These are phyloP conservation scores for Oreochromis grahami DNA, from an alignment of 2,797 vertebrate species.

Conservation along the genomic window DNA sequence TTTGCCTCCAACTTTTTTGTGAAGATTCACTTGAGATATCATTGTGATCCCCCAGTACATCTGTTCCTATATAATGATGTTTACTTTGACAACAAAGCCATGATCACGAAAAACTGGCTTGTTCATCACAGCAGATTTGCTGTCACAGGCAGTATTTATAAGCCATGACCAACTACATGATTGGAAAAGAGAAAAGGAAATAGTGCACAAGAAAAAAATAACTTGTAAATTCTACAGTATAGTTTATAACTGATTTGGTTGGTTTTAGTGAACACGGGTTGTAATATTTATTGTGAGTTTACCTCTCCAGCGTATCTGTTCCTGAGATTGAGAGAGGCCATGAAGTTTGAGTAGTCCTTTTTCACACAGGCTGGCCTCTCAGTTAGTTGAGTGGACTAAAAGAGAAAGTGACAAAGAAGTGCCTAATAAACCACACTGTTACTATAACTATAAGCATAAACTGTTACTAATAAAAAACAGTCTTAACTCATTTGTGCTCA, in stretches of 20 bases:
- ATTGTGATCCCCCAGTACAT: background rate
- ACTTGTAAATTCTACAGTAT: background rate
- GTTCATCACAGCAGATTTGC: background rate
- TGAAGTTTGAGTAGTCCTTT: constrained; percentile 98
- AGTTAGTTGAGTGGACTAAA: constrained; percentile 87
- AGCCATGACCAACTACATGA: background rate
- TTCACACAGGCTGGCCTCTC: constrained; percentile 95
- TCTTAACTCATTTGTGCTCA: background rate
- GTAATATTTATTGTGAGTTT: background rate
- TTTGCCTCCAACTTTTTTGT: background rate
- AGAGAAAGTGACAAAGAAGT: background rate
- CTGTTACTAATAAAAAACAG: background rate
- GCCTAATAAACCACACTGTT: background rate
- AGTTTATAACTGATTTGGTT: background rate
- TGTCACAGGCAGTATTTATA: background rate
- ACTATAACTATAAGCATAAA: background rate
- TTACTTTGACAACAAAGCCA: background rate
- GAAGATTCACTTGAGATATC: background rate
- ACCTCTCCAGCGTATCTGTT: constrained; percentile 98
- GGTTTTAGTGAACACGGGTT: background rate
- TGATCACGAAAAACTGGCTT: background rate
- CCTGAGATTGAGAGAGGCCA: constrained; percentile 94
- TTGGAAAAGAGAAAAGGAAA: background rate
- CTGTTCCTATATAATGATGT: background rate
- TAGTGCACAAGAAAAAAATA: background rate